Conservation (phyloP, 2,888 invertebrate genomes). For the Acleris laterana region DNA sequence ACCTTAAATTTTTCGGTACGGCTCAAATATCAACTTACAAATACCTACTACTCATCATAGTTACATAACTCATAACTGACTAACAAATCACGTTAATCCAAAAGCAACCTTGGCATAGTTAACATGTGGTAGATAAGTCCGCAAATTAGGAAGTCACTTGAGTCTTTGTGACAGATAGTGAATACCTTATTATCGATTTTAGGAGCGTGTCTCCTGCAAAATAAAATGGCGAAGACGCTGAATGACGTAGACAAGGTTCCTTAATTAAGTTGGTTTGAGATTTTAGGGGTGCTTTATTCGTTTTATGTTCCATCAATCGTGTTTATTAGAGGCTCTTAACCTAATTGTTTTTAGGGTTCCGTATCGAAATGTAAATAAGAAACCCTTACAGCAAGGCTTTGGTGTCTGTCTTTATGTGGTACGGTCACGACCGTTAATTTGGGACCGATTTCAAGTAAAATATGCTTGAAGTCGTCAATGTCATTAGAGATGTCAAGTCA, state of each 20-base stretch:
- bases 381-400: background rate
- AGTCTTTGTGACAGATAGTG: background rate
- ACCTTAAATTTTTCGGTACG: too few species aligned
- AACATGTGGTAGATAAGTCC: background rate
- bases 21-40: background rate
- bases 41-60: too few species aligned
- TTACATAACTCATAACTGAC: background rate
- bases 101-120: background rate
- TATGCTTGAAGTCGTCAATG: too few species aligned
- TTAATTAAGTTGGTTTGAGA: slow-evolving; percentile 29
- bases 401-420: background rate
- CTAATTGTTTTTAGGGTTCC: background rate
- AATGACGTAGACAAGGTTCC: slow-evolving; percentile 25
- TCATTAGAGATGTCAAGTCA: too few species aligned
- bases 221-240: slow-evolving; percentile 20
- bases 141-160: background rate
- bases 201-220: slow-evolving; percentile 29
- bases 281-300: slow-evolving; percentile 10
- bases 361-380: background rate
- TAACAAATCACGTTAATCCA: background rate
- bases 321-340: slow-evolving; percentile 1
- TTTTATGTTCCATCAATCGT: background rate
- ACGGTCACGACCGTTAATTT: too few species aligned
- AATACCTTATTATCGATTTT: slow-evolving; percentile 39
- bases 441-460: too few species aligned